Evolutionary conservation across 2,113 vertebrate genomes (phyloP).

Genomic region (Cettia cetti): DNA sequence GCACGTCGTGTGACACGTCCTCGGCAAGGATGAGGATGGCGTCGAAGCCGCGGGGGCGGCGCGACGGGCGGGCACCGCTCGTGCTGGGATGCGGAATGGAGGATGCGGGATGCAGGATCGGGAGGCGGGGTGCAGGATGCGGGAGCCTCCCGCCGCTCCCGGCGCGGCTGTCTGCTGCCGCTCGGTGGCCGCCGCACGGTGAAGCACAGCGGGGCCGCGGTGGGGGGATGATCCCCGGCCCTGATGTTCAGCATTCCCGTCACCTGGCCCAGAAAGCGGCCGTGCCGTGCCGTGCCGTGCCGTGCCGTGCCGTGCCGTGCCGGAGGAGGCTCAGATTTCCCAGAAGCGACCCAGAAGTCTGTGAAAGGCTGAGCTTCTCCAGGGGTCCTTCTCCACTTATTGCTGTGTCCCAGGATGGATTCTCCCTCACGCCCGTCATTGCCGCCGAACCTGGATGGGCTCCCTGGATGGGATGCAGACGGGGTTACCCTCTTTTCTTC

Average conservation of each 20-base stretch:
- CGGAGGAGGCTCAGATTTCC: no score
- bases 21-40: accelerated
- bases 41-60: no score
- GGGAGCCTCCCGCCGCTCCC: not conserved
- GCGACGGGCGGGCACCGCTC: no score
- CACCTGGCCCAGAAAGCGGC: not conserved
- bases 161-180: not conserved
- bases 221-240: accelerated
- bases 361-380: not conserved
- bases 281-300: not conserved
- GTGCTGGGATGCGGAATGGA: not conserved
- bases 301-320: not conserved
- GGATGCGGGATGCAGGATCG: no score
- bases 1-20: not conserved
- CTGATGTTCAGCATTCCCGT: not conserved
- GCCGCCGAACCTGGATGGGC: no score
- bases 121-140: not conserved
- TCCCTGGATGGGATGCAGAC: not conserved
- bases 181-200: not conserved
- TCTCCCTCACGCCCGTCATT: not conserved
- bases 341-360: not conserved
- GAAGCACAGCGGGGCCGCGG: not conserved
- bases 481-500: not conserved
- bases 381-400: not conserved
- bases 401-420: not conserved